phyloP scores from a whole-genome alignment of 2,113 vertebrate genomes.

The Myrmophylax atrothorax region DNA sequence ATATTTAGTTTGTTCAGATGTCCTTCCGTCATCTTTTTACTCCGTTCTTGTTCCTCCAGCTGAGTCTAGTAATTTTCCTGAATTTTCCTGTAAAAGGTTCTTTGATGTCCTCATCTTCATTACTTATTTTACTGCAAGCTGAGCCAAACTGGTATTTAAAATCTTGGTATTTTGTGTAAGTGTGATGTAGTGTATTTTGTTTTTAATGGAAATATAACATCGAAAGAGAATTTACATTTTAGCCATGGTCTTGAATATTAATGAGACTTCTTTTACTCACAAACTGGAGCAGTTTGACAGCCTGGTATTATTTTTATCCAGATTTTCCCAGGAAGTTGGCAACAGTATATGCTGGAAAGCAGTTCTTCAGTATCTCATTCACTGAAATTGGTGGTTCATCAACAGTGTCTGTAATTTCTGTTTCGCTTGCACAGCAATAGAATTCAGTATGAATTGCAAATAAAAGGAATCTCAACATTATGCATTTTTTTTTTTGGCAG shows the following conservation, averaged over 20 bases:
- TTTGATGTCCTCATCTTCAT: slow-evolving; percentile 44
- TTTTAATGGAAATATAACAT: slow-evolving; percentile 23
- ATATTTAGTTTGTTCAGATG: slow-evolving; percentile 46
- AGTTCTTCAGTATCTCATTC: slow-evolving; percentile 54
- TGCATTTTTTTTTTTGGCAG: background rate
- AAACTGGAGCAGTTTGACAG: slow-evolving; percentile 45
- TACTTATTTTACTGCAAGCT: slow-evolving; percentile 25
- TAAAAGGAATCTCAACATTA: slow-evolving; percentile 32
- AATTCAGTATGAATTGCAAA: slow-evolving; percentile 59
- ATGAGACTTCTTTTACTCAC: slow-evolving; percentile 22
- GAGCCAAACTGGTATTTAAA: slow-evolving; percentile 40
- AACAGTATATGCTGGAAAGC: slow-evolving; percentile 23
- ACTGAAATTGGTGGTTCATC: slow-evolving; percentile 63
- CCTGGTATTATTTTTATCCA: slow-evolving; percentile 58
- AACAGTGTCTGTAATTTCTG: slow-evolving; percentile 59
- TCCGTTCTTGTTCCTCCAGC: background rate
- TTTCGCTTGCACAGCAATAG: slow-evolving; percentile 53
- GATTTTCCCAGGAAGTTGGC: slow-evolving; percentile 56
- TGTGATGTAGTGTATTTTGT: slow-evolving; percentile 27
- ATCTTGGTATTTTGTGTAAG: slow-evolving; percentile 30
- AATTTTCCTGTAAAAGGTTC: slow-evolving; percentile 27
- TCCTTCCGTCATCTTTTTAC: slow-evolving; percentile 1
- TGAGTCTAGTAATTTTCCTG: slow-evolving; percentile 36
- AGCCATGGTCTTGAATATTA: slow-evolving; percentile 45
- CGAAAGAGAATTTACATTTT: slow-evolving; percentile 52